These are phyloP conservation scores for Pelodytes ibericus DNA, from an alignment of 2,797 vertebrate genomes.

Conservation along the genomic window DNA sequence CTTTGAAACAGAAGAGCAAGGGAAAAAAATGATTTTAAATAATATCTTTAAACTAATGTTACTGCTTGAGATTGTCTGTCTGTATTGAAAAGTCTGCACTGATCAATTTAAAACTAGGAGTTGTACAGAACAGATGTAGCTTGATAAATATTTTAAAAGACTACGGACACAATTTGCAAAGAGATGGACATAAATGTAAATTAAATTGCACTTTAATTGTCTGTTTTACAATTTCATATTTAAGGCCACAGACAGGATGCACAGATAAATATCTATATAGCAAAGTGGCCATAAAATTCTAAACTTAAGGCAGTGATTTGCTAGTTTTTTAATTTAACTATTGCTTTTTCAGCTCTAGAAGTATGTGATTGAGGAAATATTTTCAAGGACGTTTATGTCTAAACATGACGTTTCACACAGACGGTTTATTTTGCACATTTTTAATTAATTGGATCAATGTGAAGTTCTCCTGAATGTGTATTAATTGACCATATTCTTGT, in stretches of 20 bases:
- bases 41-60: too few species aligned
- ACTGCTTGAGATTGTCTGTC: too few species aligned
- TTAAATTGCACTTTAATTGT: conserved; percentile 3
- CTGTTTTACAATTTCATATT: neutral
- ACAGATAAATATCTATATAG: conserved; percentile 8
- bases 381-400: too few species aligned
- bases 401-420: too few species aligned
- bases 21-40: too few species aligned
- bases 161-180: neutral
- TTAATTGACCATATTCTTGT: too few species aligned
- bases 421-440: too few species aligned
- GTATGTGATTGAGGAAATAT: neutral
- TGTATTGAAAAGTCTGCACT: too few species aligned
- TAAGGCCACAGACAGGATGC: neutral
- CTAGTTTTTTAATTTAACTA: neutral
- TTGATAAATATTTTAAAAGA: conserved; percentile 14
- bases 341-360: neutral
- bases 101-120: neutral
- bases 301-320: neutral
- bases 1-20: too few species aligned
- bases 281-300: conserved; percentile 7
- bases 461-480: too few species aligned
- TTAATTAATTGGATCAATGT: too few species aligned
- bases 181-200: conserved; percentile 5
- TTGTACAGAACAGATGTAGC: neutral